These are phyloP conservation scores for Styela clava DNA, from an alignment of 23 tunicate genomes.

Conservation along the genomic window DNA sequence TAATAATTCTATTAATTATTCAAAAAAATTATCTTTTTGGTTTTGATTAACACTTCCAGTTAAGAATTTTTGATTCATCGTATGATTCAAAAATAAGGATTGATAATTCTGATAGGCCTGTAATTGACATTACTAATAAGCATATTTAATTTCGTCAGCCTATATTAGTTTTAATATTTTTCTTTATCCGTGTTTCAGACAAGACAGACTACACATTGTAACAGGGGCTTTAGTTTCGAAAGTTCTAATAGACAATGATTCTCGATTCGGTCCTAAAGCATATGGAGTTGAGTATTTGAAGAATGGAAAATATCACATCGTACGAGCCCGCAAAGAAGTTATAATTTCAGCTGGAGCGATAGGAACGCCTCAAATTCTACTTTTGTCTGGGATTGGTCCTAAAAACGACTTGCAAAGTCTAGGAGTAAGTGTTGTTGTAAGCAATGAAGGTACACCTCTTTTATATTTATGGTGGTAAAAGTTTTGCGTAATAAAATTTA, in stretches of 20 bases:
- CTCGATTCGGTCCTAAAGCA: conserved; percentile 25
- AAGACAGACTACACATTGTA: conserved; percentile 36
- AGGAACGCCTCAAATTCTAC: conserved; percentile 80
- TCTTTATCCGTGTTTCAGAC: neutral
- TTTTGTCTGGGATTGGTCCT: conserved; percentile 82
- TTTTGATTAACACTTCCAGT: no score
- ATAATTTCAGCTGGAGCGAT: conserved; percentile 67
- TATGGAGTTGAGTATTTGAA: conserved; percentile 51
- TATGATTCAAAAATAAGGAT: no score
- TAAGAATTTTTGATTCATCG: no score
- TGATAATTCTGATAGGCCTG: no score
- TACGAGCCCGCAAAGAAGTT: conserved; percentile 58
- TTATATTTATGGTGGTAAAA: no score
- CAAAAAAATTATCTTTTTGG: no score
- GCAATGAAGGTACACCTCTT: no score
- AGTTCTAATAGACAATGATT: conserved; percentile 38
- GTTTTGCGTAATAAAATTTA: no score
- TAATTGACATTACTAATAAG: no score
- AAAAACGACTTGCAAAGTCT: conserved; percentile 43
- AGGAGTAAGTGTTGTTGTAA: conserved; percentile 24
- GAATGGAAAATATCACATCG: conserved; percentile 40
- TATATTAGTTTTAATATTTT: no score
- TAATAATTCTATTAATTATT: no score
- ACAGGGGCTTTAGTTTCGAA: conserved; percentile 43
- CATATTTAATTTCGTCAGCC: no score